phyloP scores from a whole-genome alignment of 2,888 invertebrate genomes.

The Phortica okadai region DNA sequence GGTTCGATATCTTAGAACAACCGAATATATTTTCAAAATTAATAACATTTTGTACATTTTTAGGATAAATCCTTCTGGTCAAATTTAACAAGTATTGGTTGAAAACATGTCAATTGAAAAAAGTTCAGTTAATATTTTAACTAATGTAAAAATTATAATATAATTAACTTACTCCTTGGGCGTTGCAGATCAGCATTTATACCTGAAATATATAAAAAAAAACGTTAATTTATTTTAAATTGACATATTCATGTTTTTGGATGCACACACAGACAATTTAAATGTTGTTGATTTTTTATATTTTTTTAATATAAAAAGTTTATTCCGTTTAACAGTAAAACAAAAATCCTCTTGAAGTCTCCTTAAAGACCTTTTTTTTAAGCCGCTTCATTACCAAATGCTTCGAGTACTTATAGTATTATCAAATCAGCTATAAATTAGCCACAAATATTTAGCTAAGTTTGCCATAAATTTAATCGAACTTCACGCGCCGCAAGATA shows the following conservation, averaged over 20 bases:
- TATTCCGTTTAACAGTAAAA: too few relatives aligned
- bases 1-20: background rate
- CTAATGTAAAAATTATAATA: background rate
- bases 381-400: background rate
- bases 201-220: too few relatives aligned
- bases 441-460: constrained; percentile 1
- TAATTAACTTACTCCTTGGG: background rate
- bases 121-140: background rate
- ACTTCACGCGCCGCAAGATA: constrained; percentile 1
- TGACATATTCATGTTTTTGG: too few relatives aligned
- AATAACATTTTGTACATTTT: background rate
- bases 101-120: background rate
- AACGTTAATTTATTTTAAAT: too few relatives aligned
- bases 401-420: background rate
- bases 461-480: constrained; percentile 8
- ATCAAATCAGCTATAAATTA: background rate
- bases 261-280: too few relatives aligned
- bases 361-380: background rate
- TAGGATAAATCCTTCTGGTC: constrained; percentile 5
- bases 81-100: background rate
- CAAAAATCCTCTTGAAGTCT: background rate
- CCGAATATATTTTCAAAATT: background rate
- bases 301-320: too few relatives aligned
- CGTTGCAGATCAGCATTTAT: too few relatives aligned
- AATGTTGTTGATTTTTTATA: too few relatives aligned